Evolutionary conservation across 1,140 invertebrate genomes (phyloP).

Genomic region (Phthorimaea operculella): DNA sequence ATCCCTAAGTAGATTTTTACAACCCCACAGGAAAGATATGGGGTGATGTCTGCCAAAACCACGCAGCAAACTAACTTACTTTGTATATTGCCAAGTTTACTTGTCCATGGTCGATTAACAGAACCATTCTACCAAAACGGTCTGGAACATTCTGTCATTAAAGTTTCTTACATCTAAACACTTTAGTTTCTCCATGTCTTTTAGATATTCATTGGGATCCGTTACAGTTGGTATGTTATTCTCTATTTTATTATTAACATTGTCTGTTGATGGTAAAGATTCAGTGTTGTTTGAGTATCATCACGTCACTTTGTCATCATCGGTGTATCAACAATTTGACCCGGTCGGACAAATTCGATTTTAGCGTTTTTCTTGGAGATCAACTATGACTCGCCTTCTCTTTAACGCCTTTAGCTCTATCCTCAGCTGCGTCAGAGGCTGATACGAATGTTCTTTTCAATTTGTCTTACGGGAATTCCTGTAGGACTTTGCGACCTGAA

Average conservation of each 20-base stretch:
- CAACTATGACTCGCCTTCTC: slow-evolving; percentile 57
- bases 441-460: slow-evolving; percentile 74
- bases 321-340: slow-evolving; percentile 7
- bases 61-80: slow-evolving; percentile 37
- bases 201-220: slow-evolving; percentile 29
- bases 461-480: slow-evolving; percentile 68
- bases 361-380: slow-evolving; percentile 28
- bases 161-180: slow-evolving; percentile 39
- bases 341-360: slow-evolving; percentile 44
- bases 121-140: slow-evolving; percentile 40
- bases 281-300: slow-evolving; percentile 7
- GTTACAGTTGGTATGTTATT: slow-evolving; percentile 12
- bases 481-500: slow-evolving; percentile 67
- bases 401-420: slow-evolving; percentile 63
- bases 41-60: no score
- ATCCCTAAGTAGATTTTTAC: no score
- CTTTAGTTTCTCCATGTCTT: slow-evolving; percentile 35
- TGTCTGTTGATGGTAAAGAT: slow-evolving; percentile 6
- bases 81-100: slow-evolving; percentile 41
- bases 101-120: slow-evolving; percentile 47
- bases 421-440: slow-evolving; percentile 73
- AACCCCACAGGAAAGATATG: no score
- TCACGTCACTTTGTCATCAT: not conserved
- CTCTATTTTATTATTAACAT: slow-evolving; percentile 1
- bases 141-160: slow-evolving; percentile 46